Evolutionary conservation across 37 sponge, comb jelly and placozoan genomes (phyloP).

Genomic region (Oopsacas minuta): DNA sequence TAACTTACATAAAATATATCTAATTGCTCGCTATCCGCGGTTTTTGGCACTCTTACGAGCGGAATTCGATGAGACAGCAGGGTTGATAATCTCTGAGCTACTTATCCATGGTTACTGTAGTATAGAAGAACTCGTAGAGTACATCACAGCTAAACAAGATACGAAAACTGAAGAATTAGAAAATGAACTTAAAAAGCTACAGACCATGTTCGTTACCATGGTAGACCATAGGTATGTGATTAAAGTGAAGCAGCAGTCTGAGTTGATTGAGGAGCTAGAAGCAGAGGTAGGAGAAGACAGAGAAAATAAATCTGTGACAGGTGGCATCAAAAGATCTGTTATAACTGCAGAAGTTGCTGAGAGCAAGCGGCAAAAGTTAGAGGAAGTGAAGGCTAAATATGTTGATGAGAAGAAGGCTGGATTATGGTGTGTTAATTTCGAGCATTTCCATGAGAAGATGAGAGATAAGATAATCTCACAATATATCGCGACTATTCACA

Average conservation of each 20-base stretch:
- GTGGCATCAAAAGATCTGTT: background rate
- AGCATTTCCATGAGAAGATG: conserved; percentile 13
- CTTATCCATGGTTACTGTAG: background rate
- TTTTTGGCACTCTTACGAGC: background rate
- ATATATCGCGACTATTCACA: background rate
- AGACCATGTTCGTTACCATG: background rate
- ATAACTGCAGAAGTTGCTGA: background rate
- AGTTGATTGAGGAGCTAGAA: background rate
- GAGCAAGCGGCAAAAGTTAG: background rate
- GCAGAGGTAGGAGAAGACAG: background rate
- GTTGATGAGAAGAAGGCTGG: background rate
- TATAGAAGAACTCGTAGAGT: background rate
- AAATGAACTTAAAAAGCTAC: background rate
- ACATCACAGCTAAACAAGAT: background rate
- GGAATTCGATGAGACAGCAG: background rate
- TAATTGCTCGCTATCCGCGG: conserved; percentile 3
- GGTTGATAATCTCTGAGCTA: background rate
- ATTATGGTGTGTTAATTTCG: background rate
- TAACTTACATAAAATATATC: background rate
- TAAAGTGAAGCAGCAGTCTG: background rate
- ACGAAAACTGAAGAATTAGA: background rate
- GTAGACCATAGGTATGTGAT: background rate
- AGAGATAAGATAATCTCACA: background rate
- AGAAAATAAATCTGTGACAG: background rate
- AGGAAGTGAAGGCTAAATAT: background rate